Evolutionary conservation across 2,888 invertebrate species (phyloP), one percentile per base, ranked within the genome.

Genomic region (Eupithecia pulchellata): DNA sequence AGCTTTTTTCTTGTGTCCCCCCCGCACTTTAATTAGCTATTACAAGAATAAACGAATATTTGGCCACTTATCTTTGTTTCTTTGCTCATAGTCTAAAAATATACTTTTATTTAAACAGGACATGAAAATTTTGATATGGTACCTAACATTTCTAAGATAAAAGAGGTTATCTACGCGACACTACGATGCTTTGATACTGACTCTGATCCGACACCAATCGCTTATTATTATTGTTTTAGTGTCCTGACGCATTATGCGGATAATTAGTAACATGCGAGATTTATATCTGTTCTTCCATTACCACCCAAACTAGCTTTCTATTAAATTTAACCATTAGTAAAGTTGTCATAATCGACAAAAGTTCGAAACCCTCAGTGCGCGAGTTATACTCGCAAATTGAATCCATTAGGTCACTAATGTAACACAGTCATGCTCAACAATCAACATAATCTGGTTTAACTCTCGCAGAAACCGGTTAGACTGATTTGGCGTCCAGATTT

Each of bases 121-220:
- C 25, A 25, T 52, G 36, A 17, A 57, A 29, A 29, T 13, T 1
- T 29, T 58, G 30, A 58, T 30, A 8, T 58, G 30, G 17, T n/a
- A 58, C 57, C 30, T 30, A 29, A 60, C 20, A 34, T 32, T 60
- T 55, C 55, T 1, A 32, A 60, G 60, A 60, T 60, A 60, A 32
- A 17, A 4, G 32, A 60, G 60, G 60, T 60, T 60, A 34, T 60
- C 34, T 9, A 9, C 17, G 8, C 17, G 32, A 32, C 2, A 4
- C n/a, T 17, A 1, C 4, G 39, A 39, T 17, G 39, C 57, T 58
- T 29, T 58, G 30, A 58, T 58, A 58, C 17, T 34, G 30, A n/a
- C 60, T 32, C 32, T 32, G 20, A 32, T 20, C 11, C 30, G 57
- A 30, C 32, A 32, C 60, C 32, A 60, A 60, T 34, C 20, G n/a